Percentiles rank a stretch among this genome's conserved stretches.
Evolutionary conservation across 1,140 invertebrate genomes (phyloP).

Genomic region (Pseudomyrmex dendroicus): DNA sequence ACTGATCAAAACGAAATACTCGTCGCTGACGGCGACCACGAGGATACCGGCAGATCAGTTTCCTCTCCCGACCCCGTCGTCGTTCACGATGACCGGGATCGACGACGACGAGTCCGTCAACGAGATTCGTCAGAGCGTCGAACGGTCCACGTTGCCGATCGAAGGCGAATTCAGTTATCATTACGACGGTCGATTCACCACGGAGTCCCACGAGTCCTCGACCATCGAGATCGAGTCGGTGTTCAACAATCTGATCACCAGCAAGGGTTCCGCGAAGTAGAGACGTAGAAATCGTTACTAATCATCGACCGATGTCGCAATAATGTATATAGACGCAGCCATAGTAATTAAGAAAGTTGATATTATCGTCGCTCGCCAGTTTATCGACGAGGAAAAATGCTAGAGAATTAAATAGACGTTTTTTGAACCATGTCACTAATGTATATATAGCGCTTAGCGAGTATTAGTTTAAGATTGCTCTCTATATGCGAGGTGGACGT

Average conservation of each 20-base stretch:
- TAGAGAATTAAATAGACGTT: conserved; percentile 11
- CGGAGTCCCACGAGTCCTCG: conserved; percentile 81
- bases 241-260: conserved; percentile 80
- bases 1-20: conserved; percentile 83
- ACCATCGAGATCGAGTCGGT: conserved; percentile 84
- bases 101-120: conserved; percentile 69
- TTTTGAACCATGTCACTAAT: conserved; percentile 5
- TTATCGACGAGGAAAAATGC: neutral
- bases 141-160: conserved; percentile 81
- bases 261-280: conserved; percentile 45
- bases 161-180: conserved; percentile 78
- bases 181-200: conserved; percentile 74
- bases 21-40: conserved; percentile 78
- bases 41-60: conserved; percentile 74
- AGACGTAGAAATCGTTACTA: neutral
- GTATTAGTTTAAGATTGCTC: conserved; percentile 41
- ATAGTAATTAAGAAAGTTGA: conserved; percentile 17
- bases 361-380: conserved; percentile 19
- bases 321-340: conserved; percentile 54
- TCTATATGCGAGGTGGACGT: neutral
- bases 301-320: conserved; percentile 6
- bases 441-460: conserved; percentile 33
- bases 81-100: neutral
- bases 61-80: conserved; percentile 27
- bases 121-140: conserved; percentile 77